These are phyloP conservation scores for Oscheius sp. DNA, from an alignment of 2,888 invertebrate species.

Conservation along the genomic window DNA sequence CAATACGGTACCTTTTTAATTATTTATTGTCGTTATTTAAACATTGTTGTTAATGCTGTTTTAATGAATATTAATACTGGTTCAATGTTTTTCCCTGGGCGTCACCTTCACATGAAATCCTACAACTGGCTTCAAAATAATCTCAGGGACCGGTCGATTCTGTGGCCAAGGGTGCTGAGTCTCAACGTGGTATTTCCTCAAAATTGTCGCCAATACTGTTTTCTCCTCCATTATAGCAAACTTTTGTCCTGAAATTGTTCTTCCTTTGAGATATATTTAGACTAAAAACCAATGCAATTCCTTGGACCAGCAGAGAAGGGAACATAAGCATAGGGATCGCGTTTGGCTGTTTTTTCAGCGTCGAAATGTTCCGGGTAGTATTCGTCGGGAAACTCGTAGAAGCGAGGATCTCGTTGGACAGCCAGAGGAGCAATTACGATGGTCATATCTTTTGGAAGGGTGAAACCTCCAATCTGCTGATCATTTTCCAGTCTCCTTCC, in stretches of 20 bases:
- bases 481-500: slow-evolving; percentile 64
- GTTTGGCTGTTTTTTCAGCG: slow-evolving; percentile 64
- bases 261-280: not conserved
- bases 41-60: no score
- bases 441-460: slow-evolving; percentile 68
- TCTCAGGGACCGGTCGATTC: slow-evolving; percentile 38
- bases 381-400: slow-evolving; percentile 67
- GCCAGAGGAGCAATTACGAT: slow-evolving; percentile 59
- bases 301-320: slow-evolving; percentile 67
- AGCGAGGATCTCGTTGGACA: slow-evolving; percentile 69
- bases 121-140: slow-evolving; percentile 34
- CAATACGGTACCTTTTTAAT: no score
- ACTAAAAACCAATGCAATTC: slow-evolving; percentile 63
- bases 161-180: slow-evolving; percentile 55
- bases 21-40: no score
- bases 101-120: slow-evolving; percentile 29
- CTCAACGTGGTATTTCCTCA: slow-evolving; percentile 66
- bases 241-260: slow-evolving; percentile 63
- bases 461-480: slow-evolving; percentile 39
- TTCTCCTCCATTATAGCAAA: slow-evolving; percentile 71
- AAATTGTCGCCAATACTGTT: slow-evolving; percentile 69
- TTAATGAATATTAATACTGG: no score
- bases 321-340: slow-evolving; percentile 61
- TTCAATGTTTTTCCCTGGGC: not conserved
- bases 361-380: slow-evolving; percentile 73